Base-by-base conservation (phyloP, 2,888 invertebrate species). In the Mellilla xanthometata region DNA sequence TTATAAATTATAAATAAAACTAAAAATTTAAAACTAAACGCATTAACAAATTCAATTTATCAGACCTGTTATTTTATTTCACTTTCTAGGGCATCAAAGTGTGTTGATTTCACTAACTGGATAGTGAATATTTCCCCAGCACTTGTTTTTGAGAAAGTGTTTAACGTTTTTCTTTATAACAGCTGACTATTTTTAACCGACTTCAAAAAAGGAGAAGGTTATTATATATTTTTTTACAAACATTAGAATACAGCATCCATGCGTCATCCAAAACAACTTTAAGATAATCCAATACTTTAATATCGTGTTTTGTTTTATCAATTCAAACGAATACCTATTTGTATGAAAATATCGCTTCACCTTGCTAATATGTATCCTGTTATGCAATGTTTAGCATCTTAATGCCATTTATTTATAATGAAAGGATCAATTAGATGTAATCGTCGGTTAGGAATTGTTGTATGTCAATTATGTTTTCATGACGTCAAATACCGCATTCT, bases 51-150 rank as follows among this genome's bases (percentile, higher is more conserved):
- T 19, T 19, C 15, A 19, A 19, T 19, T 19, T 19, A 19, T 6
- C 4, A 19, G 6, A 6, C 15, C 15, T 1, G 24, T n/a, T n/a
- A 24, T 24, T 24, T 38, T 28, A 41, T 29, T 34, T 49, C 51
- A 43, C 56, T 64, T 65, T 63, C 52, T 64, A 56, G 43, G 52
- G 44, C 41, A 54, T 52, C 54, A 58, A 57, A 66, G 61, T 60
- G 39, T 63, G 58, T 49, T 65, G 56, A 48, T 52, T 52, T 42
- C 39, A 42, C 38, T 56, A 63, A 56, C 48, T 34, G 44, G 56
- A 31, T 54, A 45, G 36, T n/a, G n/a, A n/a, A 48, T 5, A 53
- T 34, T 7, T n/a, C 7, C 26, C 6, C 28, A 10, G 28, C 12
- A 26, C 22, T 15, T 27, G 30, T 13, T 28, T n/a, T n/a, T 12